Percentiles rank a stretch among this genome's conserved stretches.
These are phyloP conservation scores for Alexandromys fortis DNA, from an alignment of 2,113 vertebrate species.

Conservation along the genomic window DNA sequence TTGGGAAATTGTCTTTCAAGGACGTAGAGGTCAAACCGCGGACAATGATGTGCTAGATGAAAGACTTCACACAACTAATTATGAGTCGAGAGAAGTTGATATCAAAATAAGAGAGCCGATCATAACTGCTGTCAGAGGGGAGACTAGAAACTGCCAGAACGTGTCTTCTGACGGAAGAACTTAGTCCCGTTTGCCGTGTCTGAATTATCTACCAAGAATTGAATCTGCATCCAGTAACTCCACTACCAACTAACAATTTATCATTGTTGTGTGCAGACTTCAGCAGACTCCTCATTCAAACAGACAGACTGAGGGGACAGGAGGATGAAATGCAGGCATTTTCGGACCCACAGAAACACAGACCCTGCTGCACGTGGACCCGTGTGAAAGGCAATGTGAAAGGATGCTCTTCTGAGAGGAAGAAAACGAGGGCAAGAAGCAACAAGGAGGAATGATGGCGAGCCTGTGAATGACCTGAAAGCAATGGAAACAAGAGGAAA, in stretches of 20 bases:
- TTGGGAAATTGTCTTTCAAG: neutral
- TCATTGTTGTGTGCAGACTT: neutral
- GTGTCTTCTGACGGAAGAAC: neutral
- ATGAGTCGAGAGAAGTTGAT: neutral
- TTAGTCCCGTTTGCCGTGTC: neutral
- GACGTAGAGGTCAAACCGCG: neutral
- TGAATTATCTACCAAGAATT: neutral
- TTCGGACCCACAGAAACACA: neutral
- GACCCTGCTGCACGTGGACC: neutral
- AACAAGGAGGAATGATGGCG: neutral
- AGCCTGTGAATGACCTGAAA: neutral
- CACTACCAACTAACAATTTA: neutral
- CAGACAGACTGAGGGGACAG: neutral
- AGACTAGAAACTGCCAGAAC: neutral
- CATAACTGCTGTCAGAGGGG: neutral
- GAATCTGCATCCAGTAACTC: neutral
- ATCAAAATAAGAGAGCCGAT: neutral
- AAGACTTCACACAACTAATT: neutral
- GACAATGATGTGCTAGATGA: neutral
- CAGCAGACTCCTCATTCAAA: neutral
- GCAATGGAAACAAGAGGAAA: slow-evolving; percentile 17
- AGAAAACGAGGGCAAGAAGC: neutral
- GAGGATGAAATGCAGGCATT: neutral
- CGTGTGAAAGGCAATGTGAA: neutral
- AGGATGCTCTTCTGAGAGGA: neutral